Percentiles rank a stretch among this genome's conserved stretches.
These are phyloP conservation scores for Tortrix viridana DNA, from an alignment of 2,888 invertebrate genomes.

Conservation along the genomic window DNA sequence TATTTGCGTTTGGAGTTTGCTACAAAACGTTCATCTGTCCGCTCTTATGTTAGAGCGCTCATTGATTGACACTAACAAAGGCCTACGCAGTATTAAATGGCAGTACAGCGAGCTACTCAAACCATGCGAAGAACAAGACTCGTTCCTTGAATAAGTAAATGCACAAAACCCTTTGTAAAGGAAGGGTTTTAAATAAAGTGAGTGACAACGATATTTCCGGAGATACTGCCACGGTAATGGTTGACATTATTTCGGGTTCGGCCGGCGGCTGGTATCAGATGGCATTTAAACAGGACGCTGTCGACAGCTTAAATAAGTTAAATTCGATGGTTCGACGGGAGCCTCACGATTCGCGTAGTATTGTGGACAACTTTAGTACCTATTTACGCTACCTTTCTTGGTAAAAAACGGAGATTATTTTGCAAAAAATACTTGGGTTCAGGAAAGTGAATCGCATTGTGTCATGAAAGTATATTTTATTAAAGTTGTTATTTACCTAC, in stretches of 20 bases:
- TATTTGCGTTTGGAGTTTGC: constrained; percentile 12
- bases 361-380: constrained; percentile 57
- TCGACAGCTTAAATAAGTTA: constrained; percentile 61
- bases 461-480: background rate
- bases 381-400: constrained; percentile 60
- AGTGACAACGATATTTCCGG: constrained; percentile 58
- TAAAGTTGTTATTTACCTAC: too few species aligned
- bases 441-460: constrained; percentile 7
- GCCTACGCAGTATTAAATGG: constrained; percentile 23
- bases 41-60: constrained; percentile 24
- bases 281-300: constrained; percentile 50
- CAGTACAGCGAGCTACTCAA: constrained; percentile 21
- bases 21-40: constrained; percentile 26
- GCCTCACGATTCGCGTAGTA: constrained; percentile 55
- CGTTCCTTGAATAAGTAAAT: constrained; percentile 25
- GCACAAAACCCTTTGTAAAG: constrained; percentile 30
- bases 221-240: constrained; percentile 57
- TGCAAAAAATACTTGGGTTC: constrained; percentile 28
- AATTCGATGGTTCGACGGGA: constrained; percentile 55
- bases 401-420: constrained; percentile 42
- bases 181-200: constrained; percentile 41
- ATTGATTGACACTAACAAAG: constrained; percentile 39
- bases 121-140: constrained; percentile 22
- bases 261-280: constrained; percentile 53
- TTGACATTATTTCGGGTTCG: constrained; percentile 61